Evolutionary conservation across 2,888 invertebrate species (phyloP).

Genomic region (Agapostemon virescens): DNA sequence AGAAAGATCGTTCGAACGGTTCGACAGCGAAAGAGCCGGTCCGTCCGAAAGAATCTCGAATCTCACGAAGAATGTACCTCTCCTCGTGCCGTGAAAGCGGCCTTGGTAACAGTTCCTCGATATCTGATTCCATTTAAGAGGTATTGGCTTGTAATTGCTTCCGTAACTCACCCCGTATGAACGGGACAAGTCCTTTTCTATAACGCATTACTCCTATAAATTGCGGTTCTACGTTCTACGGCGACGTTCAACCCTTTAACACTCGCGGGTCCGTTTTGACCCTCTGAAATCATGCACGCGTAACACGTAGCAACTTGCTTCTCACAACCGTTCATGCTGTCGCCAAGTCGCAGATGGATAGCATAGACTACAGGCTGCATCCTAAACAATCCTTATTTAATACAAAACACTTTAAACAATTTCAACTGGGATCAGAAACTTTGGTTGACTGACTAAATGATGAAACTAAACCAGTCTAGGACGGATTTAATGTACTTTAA

Average conservation of each 20-base stretch:
- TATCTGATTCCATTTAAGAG: slow-evolving; percentile 21
- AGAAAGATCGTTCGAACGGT: slow-evolving; percentile 1
- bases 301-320: background rate
- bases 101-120: slow-evolving; percentile 2
- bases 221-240: background rate
- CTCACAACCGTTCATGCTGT: too few species aligned
- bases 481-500: too few species aligned
- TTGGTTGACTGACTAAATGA: too few species aligned
- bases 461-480: too few species aligned
- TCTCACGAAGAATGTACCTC: slow-evolving; percentile 16
- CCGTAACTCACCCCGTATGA: slow-evolving; percentile 13
- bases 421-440: too few species aligned
- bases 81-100: background rate
- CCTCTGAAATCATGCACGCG: background rate
- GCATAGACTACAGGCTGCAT: too few species aligned
- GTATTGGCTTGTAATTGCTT: slow-evolving; percentile 18
- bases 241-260: background rate
- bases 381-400: too few species aligned
- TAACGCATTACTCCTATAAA: slow-evolving; percentile 9
- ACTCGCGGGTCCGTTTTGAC: background rate
- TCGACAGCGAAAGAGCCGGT: slow-evolving; percentile 1
- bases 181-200: background rate
- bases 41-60: slow-evolving; percentile 10
- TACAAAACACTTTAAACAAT: too few species aligned
- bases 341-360: too few species aligned